Evolutionary conservation across 2,888 invertebrate species (phyloP).

Genomic region (Lepeophtheirus nordmannii): DNA sequence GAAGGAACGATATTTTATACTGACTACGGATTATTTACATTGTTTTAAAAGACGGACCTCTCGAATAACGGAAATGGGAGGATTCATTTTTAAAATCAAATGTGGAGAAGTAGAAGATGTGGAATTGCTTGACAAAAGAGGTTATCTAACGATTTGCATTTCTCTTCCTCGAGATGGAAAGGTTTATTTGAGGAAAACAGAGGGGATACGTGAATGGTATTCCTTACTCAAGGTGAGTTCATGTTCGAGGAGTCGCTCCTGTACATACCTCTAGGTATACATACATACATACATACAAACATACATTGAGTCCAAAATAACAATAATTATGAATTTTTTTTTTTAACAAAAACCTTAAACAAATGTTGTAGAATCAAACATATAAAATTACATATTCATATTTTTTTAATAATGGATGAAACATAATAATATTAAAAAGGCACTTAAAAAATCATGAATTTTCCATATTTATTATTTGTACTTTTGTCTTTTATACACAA

Average conservation of each 20-base stretch:
- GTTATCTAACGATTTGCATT: slow-evolving; percentile 16
- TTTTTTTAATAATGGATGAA: too few relatives aligned
- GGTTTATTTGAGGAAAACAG: slow-evolving; percentile 12
- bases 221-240: not conserved
- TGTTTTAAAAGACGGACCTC: slow-evolving; percentile 29
- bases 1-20: slow-evolving; percentile 30
- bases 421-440: too few relatives aligned
- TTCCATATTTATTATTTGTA: too few relatives aligned
- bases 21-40: slow-evolving; percentile 29
- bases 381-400: too few relatives aligned
- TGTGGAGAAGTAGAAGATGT: slow-evolving; percentile 6
- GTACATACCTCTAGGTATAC: too few relatives aligned
- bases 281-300: too few relatives aligned
- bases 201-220: slow-evolving; percentile 14
- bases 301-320: too few relatives aligned
- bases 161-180: slow-evolving; percentile 10
- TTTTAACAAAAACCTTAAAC: too few relatives aligned
- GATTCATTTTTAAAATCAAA: slow-evolving; percentile 29
- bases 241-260: not conserved
- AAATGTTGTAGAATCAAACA: too few relatives aligned
- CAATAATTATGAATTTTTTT: too few relatives aligned
- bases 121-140: slow-evolving; percentile 9
- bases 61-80: slow-evolving; percentile 30
- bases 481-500: too few relatives aligned
- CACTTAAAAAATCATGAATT: too few relatives aligned